Evolutionary conservation across 2,888 invertebrate genomes (phyloP).

Genomic region (Neoscelio sp.): DNA sequence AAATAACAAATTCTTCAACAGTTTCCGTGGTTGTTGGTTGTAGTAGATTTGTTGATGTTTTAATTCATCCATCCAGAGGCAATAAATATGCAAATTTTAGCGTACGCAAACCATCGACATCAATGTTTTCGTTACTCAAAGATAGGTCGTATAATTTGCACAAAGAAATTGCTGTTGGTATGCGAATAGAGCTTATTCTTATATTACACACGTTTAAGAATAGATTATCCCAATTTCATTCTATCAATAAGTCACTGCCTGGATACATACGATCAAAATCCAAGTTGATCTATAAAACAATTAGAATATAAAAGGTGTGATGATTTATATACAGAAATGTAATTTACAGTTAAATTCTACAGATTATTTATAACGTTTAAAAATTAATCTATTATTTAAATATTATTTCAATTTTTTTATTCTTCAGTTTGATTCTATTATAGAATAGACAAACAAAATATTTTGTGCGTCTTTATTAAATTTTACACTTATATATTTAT

Average conservation of each 20-base stretch:
- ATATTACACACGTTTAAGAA: slow-evolving; percentile 7
- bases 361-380: too few species aligned
- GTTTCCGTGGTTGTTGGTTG: too few species aligned
- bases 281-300: slow-evolving; percentile 11
- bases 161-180: not conserved
- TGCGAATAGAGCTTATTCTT: slow-evolving; percentile 1
- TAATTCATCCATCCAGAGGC: slow-evolving; percentile 3
- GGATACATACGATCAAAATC: slow-evolving; percentile 33
- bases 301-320: not conserved
- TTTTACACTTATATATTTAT: too few species aligned
- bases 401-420: too few species aligned
- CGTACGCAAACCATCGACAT: slow-evolving; percentile 26
- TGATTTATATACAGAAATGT: too few species aligned
- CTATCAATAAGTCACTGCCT: slow-evolving; percentile 16
- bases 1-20: too few species aligned
- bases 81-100: slow-evolving; percentile 16
- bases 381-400: too few species aligned
- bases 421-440: too few species aligned
- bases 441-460: too few species aligned
- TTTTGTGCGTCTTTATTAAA: too few species aligned
- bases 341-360: too few species aligned
- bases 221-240: slow-evolving; percentile 30
- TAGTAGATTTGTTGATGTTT: too few species aligned
- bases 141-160: slow-evolving; percentile 13
- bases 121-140: not conserved